phyloP scores from a whole-genome alignment of 2,888 invertebrate genomes.

The Cotesia congregata region DNA sequence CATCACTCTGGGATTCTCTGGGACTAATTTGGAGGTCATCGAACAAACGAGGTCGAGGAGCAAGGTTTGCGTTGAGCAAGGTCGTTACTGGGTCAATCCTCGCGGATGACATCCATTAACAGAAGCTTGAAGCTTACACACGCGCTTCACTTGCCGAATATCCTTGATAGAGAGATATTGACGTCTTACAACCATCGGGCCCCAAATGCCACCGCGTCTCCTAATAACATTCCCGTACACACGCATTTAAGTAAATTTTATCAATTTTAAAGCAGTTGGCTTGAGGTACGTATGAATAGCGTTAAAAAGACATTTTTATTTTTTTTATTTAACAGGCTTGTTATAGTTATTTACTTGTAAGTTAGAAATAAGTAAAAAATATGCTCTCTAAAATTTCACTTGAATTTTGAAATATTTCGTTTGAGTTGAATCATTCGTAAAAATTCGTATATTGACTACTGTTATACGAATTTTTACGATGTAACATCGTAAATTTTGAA shows the following conservation, averaged over 20 bases:
- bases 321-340: background rate
- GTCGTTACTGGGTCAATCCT: constrained; percentile 53
- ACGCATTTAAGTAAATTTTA: constrained; percentile 3
- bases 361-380: no score
- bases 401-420: no score
- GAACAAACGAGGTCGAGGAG: constrained; percentile 50
- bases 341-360: no score
- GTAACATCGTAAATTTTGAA: no score
- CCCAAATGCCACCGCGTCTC: background rate
- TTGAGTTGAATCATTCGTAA: no score
- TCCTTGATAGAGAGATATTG: constrained; percentile 3
- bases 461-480: no score
- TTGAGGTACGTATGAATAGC: background rate
- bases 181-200: background rate
- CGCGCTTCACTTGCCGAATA: constrained; percentile 35
- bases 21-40: constrained; percentile 53
- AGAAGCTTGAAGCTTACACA: constrained; percentile 18
- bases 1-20: constrained; percentile 11
- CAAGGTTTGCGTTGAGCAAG: constrained; percentile 42
- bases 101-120: constrained; percentile 40
- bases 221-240: constrained; percentile 4
- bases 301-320: constrained; percentile 23
- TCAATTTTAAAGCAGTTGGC: background rate
- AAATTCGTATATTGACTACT: no score
- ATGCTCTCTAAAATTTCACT: no score